Base-by-base conservation (phyloP, 1,140 invertebrate genomes). In the Ridgeia piscesae region DNA sequence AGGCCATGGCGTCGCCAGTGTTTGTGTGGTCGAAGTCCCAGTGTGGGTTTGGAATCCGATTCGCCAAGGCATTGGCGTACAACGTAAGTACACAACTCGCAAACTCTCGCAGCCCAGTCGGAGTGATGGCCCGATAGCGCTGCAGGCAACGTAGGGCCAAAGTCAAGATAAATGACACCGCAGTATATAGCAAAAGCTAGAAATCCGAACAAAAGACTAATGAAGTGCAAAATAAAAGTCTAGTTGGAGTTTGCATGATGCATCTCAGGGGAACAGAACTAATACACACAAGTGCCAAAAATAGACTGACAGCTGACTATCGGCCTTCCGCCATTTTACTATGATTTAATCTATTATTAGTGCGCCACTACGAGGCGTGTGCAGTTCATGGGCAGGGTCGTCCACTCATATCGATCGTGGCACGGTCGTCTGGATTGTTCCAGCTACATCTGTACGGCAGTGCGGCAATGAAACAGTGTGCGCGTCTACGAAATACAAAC, bases 321-420 rank as follows among this genome's bases (percentile, higher is more conserved):
- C 58, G 58, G 17, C 58, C 2, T 77, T 77, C 58, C 58, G 58
- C 58, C 58, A 77, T 77, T 77, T 77, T 77, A 77, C 58, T 77
- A 77, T 77, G 58, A 77, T 77, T 31, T 77, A 77, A 77, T 77
- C 58, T 77, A 77, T 77, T 77, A 77, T 77, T 77, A 77, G 58
- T 77, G 58, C 58, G 58, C 17, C 4, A 21, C 42, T 42, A 42
- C 58, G 58, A 2, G 0, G 58, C 58, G 27, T 77, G 11, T 11
- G 11, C 42, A 11, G 42, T 77, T 77, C 27, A 31, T 6, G 42
- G 11, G 42, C 42, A 42, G 58, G 27, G 58, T 31, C 17, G 27
- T 21, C 58, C 27, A 9, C 58, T 77, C 11, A 77, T 21, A 4
- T 77, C 11, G 42, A 77, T 77, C 0, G n/a, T n/a, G n/a, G n/a